Evolutionary conservation across 2,113 vertebrate species (phyloP).

Genomic region (Pseudopodoces humilis): DNA sequence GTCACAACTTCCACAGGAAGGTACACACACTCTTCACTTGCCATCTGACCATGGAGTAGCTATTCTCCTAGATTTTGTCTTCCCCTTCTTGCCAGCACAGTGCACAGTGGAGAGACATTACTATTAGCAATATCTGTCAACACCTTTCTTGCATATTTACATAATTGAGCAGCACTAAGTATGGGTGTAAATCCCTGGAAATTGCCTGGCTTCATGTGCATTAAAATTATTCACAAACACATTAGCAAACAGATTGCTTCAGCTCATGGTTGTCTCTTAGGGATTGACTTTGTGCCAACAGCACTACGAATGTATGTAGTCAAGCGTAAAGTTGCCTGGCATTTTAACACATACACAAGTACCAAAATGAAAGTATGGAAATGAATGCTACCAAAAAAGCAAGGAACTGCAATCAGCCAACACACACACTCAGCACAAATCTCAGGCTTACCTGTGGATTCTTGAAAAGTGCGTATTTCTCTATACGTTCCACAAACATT

Average conservation of each 20-base stretch:
- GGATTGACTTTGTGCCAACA: background rate
- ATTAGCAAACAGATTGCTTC: background rate
- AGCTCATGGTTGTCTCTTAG: background rate
- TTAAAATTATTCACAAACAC: background rate
- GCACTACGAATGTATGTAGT: background rate
- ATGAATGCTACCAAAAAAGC: background rate
- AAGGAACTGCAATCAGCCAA: background rate
- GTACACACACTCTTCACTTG: background rate
- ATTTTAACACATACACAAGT: background rate
- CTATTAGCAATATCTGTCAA: background rate
- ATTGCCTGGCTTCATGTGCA: background rate
- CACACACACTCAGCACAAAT: fast-evolving
- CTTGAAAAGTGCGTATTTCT: slow-evolving; percentile 98
- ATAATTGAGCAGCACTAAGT: background rate
- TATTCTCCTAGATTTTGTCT: background rate
- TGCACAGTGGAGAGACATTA: background rate
- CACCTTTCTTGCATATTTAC: background rate
- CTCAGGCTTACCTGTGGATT: slow-evolving; percentile 89
- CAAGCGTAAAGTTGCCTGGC: background rate
- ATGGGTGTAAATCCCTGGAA: background rate
- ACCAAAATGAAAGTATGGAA: background rate
- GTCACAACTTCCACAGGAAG: background rate
- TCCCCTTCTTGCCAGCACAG: background rate
- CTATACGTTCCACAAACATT: slow-evolving; percentile 96
- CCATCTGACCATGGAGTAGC: background rate